Percentiles rank a stretch among this genome's conserved stretches.
phyloP scores from a whole-genome alignment of 1,140 invertebrate species.

The Solenopsis invicta region DNA sequence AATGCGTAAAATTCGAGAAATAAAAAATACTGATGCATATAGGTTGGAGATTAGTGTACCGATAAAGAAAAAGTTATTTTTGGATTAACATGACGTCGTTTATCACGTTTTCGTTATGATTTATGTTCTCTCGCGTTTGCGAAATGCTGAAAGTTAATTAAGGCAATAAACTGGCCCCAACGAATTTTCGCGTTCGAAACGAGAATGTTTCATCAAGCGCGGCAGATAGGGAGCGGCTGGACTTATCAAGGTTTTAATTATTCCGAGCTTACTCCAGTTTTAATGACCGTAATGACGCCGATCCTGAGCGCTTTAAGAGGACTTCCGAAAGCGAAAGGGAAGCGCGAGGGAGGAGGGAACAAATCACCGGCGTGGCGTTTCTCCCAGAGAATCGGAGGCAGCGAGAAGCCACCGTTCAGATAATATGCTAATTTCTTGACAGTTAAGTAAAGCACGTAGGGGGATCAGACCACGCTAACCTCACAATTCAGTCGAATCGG shows the following conservation, averaged over 20 bases:
- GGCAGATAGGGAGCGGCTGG: slow-evolving; percentile 6
- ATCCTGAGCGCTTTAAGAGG: slow-evolving; percentile 23
- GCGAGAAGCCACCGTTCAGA: slow-evolving; percentile 63
- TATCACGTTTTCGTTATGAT: neutral
- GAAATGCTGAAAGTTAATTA: slow-evolving; percentile 2
- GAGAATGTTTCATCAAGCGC: slow-evolving; percentile 11
- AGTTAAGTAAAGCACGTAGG: slow-evolving; percentile 77
- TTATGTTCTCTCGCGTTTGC: neutral
- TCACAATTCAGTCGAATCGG: slow-evolving; percentile 82
- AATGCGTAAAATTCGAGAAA: neutral
- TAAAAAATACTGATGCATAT: neutral
- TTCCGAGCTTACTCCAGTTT: slow-evolving; percentile 15
- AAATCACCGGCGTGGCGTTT: slow-evolving; percentile 16
- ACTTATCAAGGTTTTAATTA: slow-evolving; percentile 50
- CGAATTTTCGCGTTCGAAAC: neutral
- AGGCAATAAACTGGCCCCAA: neutral
- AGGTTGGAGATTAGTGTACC: neutral
- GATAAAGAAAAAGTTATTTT: neutral
- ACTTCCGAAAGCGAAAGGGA: slow-evolving; percentile 21
- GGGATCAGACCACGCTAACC: slow-evolving; percentile 72
- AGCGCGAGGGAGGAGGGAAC: neutral
- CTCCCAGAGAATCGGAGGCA: slow-evolving; percentile 67
- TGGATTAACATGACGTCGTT: neutral
- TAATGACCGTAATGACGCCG: slow-evolving; percentile 31
- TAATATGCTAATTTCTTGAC: slow-evolving; percentile 79